phyloP scores from a whole-genome alignment of 2,888 invertebrate species.

The Limnephilus auricula region DNA sequence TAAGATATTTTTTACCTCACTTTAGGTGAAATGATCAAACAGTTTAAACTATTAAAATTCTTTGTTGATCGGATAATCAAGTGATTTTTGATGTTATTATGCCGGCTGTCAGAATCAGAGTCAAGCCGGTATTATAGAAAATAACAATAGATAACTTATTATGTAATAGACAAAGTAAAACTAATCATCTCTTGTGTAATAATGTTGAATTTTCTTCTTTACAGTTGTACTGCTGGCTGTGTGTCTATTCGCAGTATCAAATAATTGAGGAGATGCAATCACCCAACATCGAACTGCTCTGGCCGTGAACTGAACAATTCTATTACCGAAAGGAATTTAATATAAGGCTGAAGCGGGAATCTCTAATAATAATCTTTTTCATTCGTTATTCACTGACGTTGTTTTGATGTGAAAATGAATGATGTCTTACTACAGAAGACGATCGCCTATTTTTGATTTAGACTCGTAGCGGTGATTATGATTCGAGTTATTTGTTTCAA shows the following conservation, averaged over 20 bases:
- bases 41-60: too few species aligned
- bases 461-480: neutral
- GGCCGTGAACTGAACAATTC: slow-evolving; percentile 55
- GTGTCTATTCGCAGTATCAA: slow-evolving; percentile 91
- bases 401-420: neutral
- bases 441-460: neutral
- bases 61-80: too few species aligned
- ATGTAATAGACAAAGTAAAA: too few species aligned
- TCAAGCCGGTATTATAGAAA: too few species aligned
- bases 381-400: neutral
- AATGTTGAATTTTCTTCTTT: slow-evolving; percentile 69
- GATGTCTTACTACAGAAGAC: neutral
- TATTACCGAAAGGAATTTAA: neutral
- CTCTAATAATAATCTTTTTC: slow-evolving; percentile 11
- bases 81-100: too few species aligned
- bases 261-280: slow-evolving; percentile 88
- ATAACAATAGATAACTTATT: too few species aligned
- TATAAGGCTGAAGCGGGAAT: slow-evolving; percentile 47
- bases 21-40: too few species aligned
- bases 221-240: slow-evolving; percentile 92
- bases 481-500: neutral
- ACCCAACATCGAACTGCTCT: slow-evolving; percentile 89
- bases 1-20: too few species aligned
- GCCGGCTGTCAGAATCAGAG: too few species aligned
- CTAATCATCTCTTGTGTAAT: neutral